Evolutionary conservation across 2,797 vertebrate genomes (phyloP).

Genomic region (Scleropages formosus): DNA sequence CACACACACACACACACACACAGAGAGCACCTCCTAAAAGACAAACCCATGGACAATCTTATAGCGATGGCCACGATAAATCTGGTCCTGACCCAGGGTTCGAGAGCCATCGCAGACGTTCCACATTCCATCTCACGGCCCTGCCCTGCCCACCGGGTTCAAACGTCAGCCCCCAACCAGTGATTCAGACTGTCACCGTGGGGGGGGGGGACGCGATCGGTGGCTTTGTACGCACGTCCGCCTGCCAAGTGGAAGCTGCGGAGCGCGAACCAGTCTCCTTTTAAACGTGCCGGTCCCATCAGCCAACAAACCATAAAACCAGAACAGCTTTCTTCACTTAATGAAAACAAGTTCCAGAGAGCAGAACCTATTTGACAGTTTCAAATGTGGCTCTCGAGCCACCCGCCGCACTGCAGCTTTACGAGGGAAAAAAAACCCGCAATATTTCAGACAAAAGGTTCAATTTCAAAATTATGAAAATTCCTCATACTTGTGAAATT

Average conservation of each 20-base stretch:
- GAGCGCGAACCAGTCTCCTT: background rate
- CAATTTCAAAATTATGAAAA: no score
- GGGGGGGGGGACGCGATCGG: no score
- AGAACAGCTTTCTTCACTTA: slow-evolving; percentile 6
- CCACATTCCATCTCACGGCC: background rate
- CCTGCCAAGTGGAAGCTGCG: background rate
- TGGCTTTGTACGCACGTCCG: background rate
- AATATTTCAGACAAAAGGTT: no score
- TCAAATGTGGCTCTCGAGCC: no score
- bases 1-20: no score
- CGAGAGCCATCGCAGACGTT: slow-evolving; percentile 7
- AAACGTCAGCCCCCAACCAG: background rate
- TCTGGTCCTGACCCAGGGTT: background rate
- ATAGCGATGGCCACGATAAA: slow-evolving; percentile 23
- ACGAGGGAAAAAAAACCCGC: no score
- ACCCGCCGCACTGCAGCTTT: no score
- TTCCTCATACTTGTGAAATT: no score
- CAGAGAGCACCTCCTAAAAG: background rate
- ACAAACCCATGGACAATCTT: background rate
- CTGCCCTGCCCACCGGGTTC: background rate
- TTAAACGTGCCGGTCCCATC: background rate
- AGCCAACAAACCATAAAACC: background rate
- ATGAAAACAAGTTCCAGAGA: background rate
- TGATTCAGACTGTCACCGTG: no score
- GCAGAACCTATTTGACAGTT: background rate